Conservation (phyloP, 2,113 vertebrate genomes). For the Saguinus imperator region DNA sequence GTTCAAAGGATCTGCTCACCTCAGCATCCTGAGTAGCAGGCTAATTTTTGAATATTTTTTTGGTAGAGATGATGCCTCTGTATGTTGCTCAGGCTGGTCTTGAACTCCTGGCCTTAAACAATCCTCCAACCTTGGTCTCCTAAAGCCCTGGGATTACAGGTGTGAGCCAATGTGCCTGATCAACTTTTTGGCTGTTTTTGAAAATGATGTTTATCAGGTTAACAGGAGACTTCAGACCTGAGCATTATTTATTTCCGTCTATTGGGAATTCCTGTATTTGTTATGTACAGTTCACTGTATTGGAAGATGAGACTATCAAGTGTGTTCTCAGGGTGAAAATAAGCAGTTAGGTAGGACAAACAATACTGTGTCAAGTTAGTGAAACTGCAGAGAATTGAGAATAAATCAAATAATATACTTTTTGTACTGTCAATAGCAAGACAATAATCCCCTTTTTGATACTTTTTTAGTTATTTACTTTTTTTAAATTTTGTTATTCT, state of each 20-base stretch:
- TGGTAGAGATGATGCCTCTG: no score
- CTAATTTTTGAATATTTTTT: no score
- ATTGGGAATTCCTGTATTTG: not conserved
- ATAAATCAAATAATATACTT: not conserved
- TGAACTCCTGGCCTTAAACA: no score
- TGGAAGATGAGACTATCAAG: not conserved
- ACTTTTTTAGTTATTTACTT: not conserved
- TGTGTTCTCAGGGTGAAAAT: not conserved
- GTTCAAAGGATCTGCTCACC: no score
- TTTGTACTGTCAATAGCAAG: not conserved
- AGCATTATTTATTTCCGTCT: not conserved
- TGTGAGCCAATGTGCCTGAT: no score
- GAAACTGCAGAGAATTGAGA: not conserved
- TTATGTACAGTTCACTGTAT: not conserved
- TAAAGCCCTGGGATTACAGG: no score
- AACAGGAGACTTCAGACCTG: not conserved
- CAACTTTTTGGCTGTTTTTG: not conserved
- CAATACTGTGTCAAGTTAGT: not conserved
- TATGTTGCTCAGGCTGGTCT: no score
- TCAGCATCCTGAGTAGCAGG: no score
- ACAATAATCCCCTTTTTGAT: not conserved
- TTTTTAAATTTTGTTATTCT: slow-evolving; percentile 7
- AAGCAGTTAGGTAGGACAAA: not conserved
- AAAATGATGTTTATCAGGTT: not conserved
- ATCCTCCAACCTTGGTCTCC: no score